Base-by-base conservation (phyloP, 2,888 invertebrate species). In the Aleiodes testaceus region DNA sequence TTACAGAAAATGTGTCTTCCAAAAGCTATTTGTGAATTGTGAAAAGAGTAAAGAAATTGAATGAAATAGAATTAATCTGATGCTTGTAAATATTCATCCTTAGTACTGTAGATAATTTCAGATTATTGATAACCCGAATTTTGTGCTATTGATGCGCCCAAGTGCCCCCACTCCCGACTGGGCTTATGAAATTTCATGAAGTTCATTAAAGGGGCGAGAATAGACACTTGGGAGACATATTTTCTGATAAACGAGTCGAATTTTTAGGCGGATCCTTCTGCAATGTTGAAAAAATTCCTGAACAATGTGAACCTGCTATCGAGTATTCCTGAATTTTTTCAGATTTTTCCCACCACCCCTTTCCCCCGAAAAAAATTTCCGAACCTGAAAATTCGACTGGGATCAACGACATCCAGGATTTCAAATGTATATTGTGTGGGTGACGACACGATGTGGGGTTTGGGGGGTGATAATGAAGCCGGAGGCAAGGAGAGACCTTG, bases 1-100 rank as follows among this genome's bases (percentile, higher is more conserved):
- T 79, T 81, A 93, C 94, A 93, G 94, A 94, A 94, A 94, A 94
- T 94, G 93, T 94, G 94, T 92, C 92, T 92, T 91, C 91, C 91
- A 92, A 91, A 89, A 89, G 90, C 88, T 89, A 64, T 63, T 26
- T 67, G 64, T 16, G 14, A 63, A 22, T 63, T 65, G 65, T 70
- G 20, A 44, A 53, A 47, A 20, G 42, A 42, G 14, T 26, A 4
- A 42, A 36, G 64, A 87, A 84, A 82, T 72, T 72, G 74, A 80
- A 77, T 70, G 74, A 70, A 26, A 76, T 75, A 77, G 72, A 70
- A 78, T 64, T 26, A 77, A 67, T 75, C 75, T 90, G 90, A 89
- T 85, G 85, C 85, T 84, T 86, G 85, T 85, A 85, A 83, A 85
- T 85, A 84, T 74, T 74, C 74, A 75, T 75, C 75, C 77, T 68